Evolutionary conservation across 2,113 vertebrate genomes (phyloP).

Genomic region (Numida meleagris): DNA sequence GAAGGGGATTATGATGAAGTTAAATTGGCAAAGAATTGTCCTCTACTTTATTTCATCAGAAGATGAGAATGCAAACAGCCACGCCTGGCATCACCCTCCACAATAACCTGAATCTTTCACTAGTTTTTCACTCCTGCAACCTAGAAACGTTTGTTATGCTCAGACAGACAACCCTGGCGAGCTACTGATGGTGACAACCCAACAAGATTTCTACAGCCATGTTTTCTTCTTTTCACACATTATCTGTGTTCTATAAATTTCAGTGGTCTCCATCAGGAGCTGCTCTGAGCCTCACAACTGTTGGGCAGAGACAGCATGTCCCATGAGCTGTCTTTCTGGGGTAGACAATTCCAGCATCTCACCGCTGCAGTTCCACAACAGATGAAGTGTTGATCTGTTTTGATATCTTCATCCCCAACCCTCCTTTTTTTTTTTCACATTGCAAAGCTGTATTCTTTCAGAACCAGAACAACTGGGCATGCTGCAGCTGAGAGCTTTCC

Average conservation of each 20-base stretch:
- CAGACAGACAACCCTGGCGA: not conserved
- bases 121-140: not conserved
- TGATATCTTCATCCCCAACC: not conserved
- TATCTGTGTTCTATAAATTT: not conserved
- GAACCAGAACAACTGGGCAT: not conserved
- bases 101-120: not conserved
- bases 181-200: not conserved
- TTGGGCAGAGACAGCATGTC: not conserved
- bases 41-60: not conserved
- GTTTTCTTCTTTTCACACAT: not conserved
- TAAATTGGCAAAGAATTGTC: conserved; percentile 9
- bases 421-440: not conserved
- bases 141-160: not conserved
- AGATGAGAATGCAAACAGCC: conserved; percentile 3
- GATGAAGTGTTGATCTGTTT: not conserved
- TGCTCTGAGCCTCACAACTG: not conserved
- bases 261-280: not conserved
- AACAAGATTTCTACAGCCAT: not conserved
- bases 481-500: not conserved
- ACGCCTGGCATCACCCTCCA: not conserved
- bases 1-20: conserved; percentile 34
- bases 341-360: not conserved
- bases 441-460: not conserved
- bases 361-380: not conserved
- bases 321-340: not conserved